These are phyloP conservation scores for Hypocryptadius cinnamomeus DNA, from an alignment of 2,113 vertebrate genomes.

Conservation along the genomic window DNA sequence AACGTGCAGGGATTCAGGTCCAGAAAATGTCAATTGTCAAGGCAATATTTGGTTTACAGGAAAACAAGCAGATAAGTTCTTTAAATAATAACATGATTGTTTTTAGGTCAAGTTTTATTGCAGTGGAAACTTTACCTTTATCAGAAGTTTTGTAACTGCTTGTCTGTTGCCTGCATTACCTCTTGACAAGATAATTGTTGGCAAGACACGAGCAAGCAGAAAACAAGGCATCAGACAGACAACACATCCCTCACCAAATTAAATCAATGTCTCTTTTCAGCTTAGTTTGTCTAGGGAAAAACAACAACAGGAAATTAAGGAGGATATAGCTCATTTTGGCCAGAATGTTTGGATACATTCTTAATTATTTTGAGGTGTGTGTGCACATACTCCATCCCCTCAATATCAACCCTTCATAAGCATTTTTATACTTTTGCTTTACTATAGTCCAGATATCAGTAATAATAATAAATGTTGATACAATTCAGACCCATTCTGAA, in stretches of 20 bases:
- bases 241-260: constrained; percentile 47
- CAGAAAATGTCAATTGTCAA: neutral
- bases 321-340: neutral
- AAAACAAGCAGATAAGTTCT: neutral
- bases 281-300: constrained; percentile 18
- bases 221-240: constrained; percentile 50
- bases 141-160: constrained; percentile 26
- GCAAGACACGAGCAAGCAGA: constrained; percentile 23
- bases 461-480: neutral
- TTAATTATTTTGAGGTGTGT: neutral
- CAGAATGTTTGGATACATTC: neutral
- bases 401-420: neutral
- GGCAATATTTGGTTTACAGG: neutral
- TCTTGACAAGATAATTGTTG: constrained; percentile 66
- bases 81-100: neutral
- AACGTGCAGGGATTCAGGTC: neutral
- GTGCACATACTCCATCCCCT: neutral
- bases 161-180: constrained; percentile 15
- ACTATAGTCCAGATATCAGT: neutral
- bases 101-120: neutral
- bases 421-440: neutral
- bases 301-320: constrained; percentile 4
- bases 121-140: neutral
- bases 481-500: neutral
- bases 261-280: constrained; percentile 45